A percentile compares a stretch with the other conserved stretches of the same genome.
phyloP scores from a whole-genome alignment of 2,113 vertebrate genomes.

The Piaya cayana region DNA sequence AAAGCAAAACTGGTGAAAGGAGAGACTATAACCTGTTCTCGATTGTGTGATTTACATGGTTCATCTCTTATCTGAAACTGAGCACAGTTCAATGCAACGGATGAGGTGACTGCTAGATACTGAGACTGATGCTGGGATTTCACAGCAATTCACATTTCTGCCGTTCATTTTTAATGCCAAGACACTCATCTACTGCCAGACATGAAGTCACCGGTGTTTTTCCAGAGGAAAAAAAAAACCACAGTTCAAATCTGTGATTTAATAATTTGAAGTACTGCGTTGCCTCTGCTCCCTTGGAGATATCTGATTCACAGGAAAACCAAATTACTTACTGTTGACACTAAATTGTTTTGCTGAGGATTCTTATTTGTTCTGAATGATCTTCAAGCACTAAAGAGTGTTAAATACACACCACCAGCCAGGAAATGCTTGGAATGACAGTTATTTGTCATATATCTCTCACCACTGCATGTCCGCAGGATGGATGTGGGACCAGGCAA shows the following conservation, averaged over 20 bases:
- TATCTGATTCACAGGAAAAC: background rate
- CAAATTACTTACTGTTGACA: background rate
- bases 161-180: background rate
- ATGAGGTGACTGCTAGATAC: background rate
- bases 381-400: background rate
- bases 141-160: background rate
- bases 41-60: accelerated
- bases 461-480: background rate
- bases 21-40: background rate
- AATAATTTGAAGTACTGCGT: background rate
- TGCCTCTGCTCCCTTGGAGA: background rate
- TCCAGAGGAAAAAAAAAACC: background rate
- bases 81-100: background rate
- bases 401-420: background rate
- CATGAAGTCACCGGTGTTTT: background rate
- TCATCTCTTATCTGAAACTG: background rate
- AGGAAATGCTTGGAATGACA: background rate
- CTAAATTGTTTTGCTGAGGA: background rate
- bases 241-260: background rate
- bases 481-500: background rate
- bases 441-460: background rate
- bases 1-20: background rate
- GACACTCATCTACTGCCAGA: background rate
- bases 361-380: background rate
- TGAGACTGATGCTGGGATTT: background rate